phyloP scores from a whole-genome alignment of 2,797 vertebrate species.

The Glyptemys insculpta region DNA sequence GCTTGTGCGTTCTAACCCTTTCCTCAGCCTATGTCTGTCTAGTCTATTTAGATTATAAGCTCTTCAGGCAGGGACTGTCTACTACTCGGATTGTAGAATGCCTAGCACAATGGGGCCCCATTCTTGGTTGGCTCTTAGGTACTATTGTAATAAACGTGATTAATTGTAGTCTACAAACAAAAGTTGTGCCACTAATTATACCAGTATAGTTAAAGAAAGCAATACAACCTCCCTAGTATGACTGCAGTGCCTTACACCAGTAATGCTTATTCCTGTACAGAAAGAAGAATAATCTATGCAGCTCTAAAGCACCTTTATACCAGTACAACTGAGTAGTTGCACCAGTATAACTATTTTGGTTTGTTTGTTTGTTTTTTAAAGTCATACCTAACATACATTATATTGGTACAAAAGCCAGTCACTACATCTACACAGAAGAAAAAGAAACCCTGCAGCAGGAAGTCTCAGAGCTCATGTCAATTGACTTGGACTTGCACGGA shows the following conservation, averaged over 20 bases:
- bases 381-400: background rate
- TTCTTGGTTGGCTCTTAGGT: background rate
- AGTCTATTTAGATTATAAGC: background rate
- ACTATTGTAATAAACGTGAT: background rate
- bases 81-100: background rate
- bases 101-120: background rate
- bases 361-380: too few species aligned
- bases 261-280: background rate
- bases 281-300: background rate
- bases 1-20: background rate
- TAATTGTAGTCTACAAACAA: background rate
- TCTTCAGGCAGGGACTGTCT: background rate
- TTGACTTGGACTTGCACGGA: background rate
- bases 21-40: background rate
- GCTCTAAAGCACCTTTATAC: background rate
- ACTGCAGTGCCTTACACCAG: background rate
- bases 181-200: background rate
- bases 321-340: background rate
- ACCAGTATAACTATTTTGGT: background rate
- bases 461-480: background rate
- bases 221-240: background rate
- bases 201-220: background rate
- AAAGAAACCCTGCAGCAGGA: background rate
- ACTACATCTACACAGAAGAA: background rate
- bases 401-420: conserved; percentile 14